Evolutionary conservation across 2,888 invertebrate genomes (phyloP), one percentile per base, ranked within the genome.

Genomic region (Standfussiana lucernea): DNA sequence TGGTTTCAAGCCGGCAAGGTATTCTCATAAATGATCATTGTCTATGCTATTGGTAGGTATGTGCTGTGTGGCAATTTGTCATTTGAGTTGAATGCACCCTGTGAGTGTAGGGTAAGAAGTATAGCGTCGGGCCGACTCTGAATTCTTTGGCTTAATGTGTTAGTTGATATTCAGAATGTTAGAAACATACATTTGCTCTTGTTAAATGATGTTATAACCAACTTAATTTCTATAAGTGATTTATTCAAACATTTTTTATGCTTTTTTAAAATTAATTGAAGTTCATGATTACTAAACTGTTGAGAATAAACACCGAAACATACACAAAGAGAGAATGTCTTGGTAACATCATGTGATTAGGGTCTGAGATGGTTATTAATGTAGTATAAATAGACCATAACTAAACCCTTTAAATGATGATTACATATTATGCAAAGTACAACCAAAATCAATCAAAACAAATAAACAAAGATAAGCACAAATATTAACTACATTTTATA

Each of bases 71-170:
- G 50, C n/a, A 18, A 66, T 66, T 82, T 37, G 28, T 66, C 56
- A 76, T 82, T 75, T 75, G 47, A 78, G 75, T 75, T 40, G 56
- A 78, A 78, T 64, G 82, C 65, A 28, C 47, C 15, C 37, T 32
- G 37, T 50, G n/a, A 28, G 11, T 40, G 50, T n/a, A n/a, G 18
- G 18, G 21, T 50, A 35, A 0, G 21, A 59, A 32, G 24, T 6
- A 42, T 56, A 21, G 32, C 10, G 42, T 4, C 10, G 53, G 24
- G 21, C 11, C 32, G 3, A 7, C 10, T 75, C 10, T 35, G 18
- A 24, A 72, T 37, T 24, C 2, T 35, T 35, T 35, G 21, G 15
- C 1, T 13, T 11, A 40, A 11, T 11, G 35, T 50, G 24, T 40
- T 47, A 37, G 18, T 42, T 71, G 11, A 7, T n/a, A 45, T 42